Conservation (phyloP, 2,113 vertebrate species). For the Halichoeres trimaculatus region DNA sequence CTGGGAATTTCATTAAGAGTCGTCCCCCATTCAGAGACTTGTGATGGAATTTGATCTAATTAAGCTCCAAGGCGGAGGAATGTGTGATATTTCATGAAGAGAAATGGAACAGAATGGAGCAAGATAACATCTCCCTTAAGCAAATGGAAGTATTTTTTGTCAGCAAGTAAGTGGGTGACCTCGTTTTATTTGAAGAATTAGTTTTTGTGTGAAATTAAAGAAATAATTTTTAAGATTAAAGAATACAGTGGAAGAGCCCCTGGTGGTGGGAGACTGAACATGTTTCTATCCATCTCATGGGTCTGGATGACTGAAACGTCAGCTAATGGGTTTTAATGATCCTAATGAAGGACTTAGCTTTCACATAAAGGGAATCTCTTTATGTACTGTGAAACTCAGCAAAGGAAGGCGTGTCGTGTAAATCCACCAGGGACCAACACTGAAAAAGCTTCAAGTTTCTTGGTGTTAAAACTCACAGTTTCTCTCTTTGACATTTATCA, state of each 20-base stretch:
- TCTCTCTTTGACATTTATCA: constrained; percentile 43
- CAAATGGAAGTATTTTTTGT: constrained; percentile 32
- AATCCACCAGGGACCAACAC: constrained; percentile 7
- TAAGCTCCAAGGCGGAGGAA: constrained; percentile 35
- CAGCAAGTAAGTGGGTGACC: constrained; percentile 47
- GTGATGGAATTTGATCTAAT: constrained; percentile 52
- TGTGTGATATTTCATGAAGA: constrained; percentile 46
- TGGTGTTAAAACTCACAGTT: constrained; percentile 15
- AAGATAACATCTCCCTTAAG: constrained; percentile 47
- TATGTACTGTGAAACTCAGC: constrained; percentile 6
- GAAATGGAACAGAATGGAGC: constrained; percentile 32
- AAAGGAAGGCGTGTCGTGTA: neutral
- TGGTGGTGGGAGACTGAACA: constrained; percentile 34
- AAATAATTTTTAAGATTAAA: constrained; percentile 49
- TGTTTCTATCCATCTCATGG: constrained; percentile 47
- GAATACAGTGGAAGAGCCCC: constrained; percentile 18
- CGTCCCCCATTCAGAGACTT: constrained; percentile 10
- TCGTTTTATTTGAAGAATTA: constrained; percentile 41
- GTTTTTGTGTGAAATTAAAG: constrained; percentile 41
- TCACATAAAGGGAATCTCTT: constrained; percentile 33
- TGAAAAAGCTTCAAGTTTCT: neutral
- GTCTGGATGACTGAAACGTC: constrained; percentile 54
- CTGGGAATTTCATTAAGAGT: constrained; percentile 43
- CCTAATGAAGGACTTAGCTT: constrained; percentile 39
- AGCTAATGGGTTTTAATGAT: constrained; percentile 51